phyloP scores from a whole-genome alignment of 2,797 vertebrate genomes.

The Hybognathus amarus region DNA sequence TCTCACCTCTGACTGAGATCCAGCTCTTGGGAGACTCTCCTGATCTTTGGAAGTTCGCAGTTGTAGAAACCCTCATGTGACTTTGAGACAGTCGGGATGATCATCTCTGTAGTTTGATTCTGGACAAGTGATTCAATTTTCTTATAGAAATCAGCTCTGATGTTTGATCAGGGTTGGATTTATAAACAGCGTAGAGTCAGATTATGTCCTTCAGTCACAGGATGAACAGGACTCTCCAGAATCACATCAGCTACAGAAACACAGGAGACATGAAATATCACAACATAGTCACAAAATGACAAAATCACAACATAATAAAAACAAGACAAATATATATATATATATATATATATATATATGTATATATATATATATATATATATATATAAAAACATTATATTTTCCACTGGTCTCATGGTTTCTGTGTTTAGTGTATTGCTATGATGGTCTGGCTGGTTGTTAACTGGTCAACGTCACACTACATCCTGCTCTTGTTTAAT shows the following conservation, averaged over 20 bases:
- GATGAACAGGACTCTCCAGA: conserved; percentile 45
- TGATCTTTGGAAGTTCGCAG: conserved; percentile 37
- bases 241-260: conserved; percentile 16
- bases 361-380: too few relatives aligned
- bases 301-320: too few relatives aligned
- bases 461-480: too few relatives aligned
- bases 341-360: too few relatives aligned
- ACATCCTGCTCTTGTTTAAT: too few relatives aligned
- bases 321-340: too few relatives aligned
- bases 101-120: conserved; percentile 26
- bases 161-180: accelerated
- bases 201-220: conserved; percentile 53
- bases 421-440: too few relatives aligned
- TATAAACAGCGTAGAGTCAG: conserved; percentile 61
- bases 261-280: not conserved
- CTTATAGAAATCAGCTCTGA: conserved; percentile 59
- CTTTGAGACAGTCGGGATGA: conserved; percentile 51
- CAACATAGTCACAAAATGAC: too few relatives aligned
- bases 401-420: too few relatives aligned
- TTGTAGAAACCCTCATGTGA: conserved; percentile 63
- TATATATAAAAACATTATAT: too few relatives aligned
- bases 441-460: too few relatives aligned
- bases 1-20: conserved; percentile 46
- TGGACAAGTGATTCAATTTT: conserved; percentile 46
- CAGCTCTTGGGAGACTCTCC: conserved; percentile 52